Evolutionary conservation across 2,888 invertebrate species (phyloP).

Genomic region (Sylvicola fuscatus): DNA sequence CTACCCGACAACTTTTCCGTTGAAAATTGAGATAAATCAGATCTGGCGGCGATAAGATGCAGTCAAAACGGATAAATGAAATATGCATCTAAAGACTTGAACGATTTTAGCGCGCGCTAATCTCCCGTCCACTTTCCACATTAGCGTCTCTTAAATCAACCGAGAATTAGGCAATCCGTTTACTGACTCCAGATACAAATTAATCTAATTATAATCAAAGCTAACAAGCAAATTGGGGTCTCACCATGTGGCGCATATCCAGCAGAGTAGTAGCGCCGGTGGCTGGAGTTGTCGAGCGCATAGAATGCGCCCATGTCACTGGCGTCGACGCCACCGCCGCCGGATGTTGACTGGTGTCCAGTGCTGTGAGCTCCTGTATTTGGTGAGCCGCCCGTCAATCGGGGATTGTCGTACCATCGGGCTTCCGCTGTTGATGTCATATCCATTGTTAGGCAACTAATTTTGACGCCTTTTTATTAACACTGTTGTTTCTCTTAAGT

Average conservation of each 20-base stretch:
- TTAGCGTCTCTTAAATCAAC: no score
- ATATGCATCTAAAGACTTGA: no score
- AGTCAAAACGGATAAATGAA: no score
- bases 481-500: not conserved
- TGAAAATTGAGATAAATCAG: no score
- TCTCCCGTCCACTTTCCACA: no score
- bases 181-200: no score
- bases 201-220: no score
- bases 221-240: no score
- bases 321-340: constrained; percentile 19
- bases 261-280: constrained; percentile 24
- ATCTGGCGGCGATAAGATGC: no score
- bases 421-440: constrained; percentile 28
- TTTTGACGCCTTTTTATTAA: not conserved
- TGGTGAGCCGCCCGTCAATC: constrained; percentile 24
- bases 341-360: constrained; percentile 11
- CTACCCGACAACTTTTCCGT: no score
- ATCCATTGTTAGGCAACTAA: constrained; percentile 16
- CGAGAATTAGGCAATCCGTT: no score
- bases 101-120: no score
- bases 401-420: constrained; percentile 27
- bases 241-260: constrained; percentile 24
- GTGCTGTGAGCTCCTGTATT: constrained; percentile 20
- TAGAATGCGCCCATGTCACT: constrained; percentile 27
- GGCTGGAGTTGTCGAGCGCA: constrained; percentile 24